Evolutionary conservation across 2,888 invertebrate species (phyloP), one percentile per base, ranked within the genome.

Genomic region (Pyrgus malvae): DNA sequence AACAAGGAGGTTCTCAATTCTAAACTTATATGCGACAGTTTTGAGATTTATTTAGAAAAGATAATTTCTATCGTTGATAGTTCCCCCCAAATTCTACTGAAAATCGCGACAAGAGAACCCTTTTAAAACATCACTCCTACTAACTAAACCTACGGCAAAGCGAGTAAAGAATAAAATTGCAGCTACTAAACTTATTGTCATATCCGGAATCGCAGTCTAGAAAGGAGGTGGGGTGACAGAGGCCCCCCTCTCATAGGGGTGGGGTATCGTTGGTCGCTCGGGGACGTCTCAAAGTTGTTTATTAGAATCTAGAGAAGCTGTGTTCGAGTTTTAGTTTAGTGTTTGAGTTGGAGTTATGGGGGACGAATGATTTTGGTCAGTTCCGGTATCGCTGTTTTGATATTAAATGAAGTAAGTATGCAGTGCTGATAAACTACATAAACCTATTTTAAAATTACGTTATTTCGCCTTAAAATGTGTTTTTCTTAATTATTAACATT

Each of bases 171-270:
- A 50, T 27, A 35, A 50, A 42, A 42, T 42, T 42, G 35, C 50
- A 29, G 25, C 50, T 42, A 35, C 42, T 27, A 45, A 42, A 41
- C 49, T 42, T 50, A 50, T 42, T 42, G 50, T 42, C 50, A 50
- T 50, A 50, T 50, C 50, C 41, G 35, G 50, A 35, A 35, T 42
- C 25, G 41, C 31, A 38, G 49, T 41, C 50, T 50, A 35, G 42
- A 41, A 48, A 25, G 33, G 50, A 3, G 50, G 25, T 0, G 3
- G 8, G 19, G 21, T 9, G 33, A 11, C 8, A 16, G 17, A 29
- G 49, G 49, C 16, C 12, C 9, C 37, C 38, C 37, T n/a, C n/a
- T n/a, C n/a, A n/a, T n/a, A 14, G 14, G 19, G 25, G 31, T 3
- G 40, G 49, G 49, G 41, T 46, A 14, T 33, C 14, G 21, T 21